phyloP scores from a whole-genome alignment of 2,797 vertebrate genomes.

The Hyperoplus lanceolatus region DNA sequence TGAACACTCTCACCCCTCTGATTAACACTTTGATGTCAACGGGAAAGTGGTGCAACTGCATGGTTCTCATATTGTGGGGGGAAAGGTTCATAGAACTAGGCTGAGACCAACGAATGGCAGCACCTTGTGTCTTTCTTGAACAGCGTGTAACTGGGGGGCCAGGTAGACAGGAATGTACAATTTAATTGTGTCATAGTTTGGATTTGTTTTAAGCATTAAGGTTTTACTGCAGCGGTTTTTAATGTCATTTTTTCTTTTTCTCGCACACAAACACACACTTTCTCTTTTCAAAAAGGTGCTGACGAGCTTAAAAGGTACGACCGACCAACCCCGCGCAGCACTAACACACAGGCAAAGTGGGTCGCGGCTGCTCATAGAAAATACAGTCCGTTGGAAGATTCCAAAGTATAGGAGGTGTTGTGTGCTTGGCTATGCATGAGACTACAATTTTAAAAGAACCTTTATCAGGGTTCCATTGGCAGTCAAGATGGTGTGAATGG shows the following conservation, averaged over 20 bases:
- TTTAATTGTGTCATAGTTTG: slow-evolving; percentile 69
- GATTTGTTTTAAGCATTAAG: slow-evolving; percentile 61
- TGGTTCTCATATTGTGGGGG: slow-evolving; percentile 50
- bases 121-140: slow-evolving; percentile 58
- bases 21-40: slow-evolving; percentile 59
- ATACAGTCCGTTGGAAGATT: slow-evolving; percentile 68
- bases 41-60: slow-evolving; percentile 62
- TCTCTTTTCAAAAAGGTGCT: slow-evolving; percentile 70
- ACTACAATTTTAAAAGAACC: slow-evolving; percentile 72
- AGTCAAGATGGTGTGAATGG: slow-evolving; percentile 43
- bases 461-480: slow-evolving; percentile 67
- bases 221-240: slow-evolving; percentile 70
- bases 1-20: slow-evolving; percentile 42
- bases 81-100: slow-evolving; percentile 25
- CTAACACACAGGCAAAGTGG: slow-evolving; percentile 44
- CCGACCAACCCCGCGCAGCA: slow-evolving; percentile 47
- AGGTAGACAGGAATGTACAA: slow-evolving; percentile 73
- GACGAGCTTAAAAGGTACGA: slow-evolving; percentile 75
- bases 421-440: slow-evolving; percentile 87
- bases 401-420: slow-evolving; percentile 65
- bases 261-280: slow-evolving; percentile 25
- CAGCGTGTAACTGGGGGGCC: slow-evolving; percentile 55
- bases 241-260: slow-evolving; percentile 50
- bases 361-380: slow-evolving; percentile 66
- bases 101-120: slow-evolving; percentile 48